Percentiles rank a stretch among this genome's conserved stretches.
These are phyloP conservation scores for Gymnoscelis rufifasciata DNA, from an alignment of 2,888 invertebrate genomes.

Conservation along the genomic window DNA sequence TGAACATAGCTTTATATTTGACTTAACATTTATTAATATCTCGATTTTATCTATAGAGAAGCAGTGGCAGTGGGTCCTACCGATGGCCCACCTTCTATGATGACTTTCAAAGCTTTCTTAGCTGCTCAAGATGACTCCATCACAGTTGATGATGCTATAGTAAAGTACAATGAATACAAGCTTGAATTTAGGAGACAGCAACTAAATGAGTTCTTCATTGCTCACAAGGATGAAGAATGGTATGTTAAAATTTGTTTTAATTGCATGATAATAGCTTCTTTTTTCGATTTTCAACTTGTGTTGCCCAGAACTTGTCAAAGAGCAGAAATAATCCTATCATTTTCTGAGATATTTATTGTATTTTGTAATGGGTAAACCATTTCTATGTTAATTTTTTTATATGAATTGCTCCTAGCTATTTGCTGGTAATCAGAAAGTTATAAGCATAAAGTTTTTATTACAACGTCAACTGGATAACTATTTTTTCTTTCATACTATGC, in stretches of 20 bases:
- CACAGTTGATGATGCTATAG: conserved; percentile 96
- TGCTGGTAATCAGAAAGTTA: conserved; percentile 68
- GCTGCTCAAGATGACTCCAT: conserved; percentile 98
- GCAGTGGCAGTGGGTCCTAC: conserved; percentile 49
- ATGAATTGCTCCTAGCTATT: conserved; percentile 45
- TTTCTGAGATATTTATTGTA: too few species aligned
- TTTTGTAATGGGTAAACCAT: neutral
- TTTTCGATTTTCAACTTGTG: conserved; percentile 6
- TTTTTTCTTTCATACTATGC: conserved; percentile 40
- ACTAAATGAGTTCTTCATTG: conserved; percentile 98
- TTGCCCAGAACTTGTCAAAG: neutral
- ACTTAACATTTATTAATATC: neutral
- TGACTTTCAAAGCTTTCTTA: conserved; percentile 97
- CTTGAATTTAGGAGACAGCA: conserved; percentile 97
- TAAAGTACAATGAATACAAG: conserved; percentile 99
- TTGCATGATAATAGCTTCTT: conserved; percentile 21
- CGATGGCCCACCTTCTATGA: conserved; percentile 95
- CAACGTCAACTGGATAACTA: conserved; percentile 1
- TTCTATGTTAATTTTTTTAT: conserved; percentile 5
- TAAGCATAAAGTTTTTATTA: conserved; percentile 45
- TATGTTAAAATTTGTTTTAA: conserved; percentile 72
- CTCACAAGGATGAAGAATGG: conserved; percentile 99
- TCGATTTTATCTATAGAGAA: conserved; percentile 58
- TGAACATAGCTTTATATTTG: neutral
- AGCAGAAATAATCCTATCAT: neutral